These are phyloP conservation scores for Drosophila tripunctata DNA, from an alignment of 2,888 invertebrate genomes.

Conservation along the genomic window DNA sequence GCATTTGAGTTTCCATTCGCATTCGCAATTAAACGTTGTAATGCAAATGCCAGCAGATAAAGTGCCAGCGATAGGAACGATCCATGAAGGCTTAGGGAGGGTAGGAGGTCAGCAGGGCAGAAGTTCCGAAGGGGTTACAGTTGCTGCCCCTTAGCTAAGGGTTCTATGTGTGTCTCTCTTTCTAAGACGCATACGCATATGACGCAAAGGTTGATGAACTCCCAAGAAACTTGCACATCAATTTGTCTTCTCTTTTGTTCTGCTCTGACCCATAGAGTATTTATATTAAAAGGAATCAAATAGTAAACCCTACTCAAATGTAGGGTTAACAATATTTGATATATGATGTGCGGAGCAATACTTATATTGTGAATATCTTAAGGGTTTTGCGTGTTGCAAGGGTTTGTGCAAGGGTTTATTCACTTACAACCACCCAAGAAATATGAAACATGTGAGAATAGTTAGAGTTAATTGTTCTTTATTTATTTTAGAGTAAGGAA, in stretches of 20 bases:
- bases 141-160: slow-evolving; percentile 29
- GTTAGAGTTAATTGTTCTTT: not conserved
- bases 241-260: slow-evolving; percentile 31
- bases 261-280: not conserved
- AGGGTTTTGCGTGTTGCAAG: not conserved
- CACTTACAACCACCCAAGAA: not conserved
- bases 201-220: slow-evolving; percentile 41
- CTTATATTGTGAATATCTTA: not conserved
- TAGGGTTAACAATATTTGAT: slow-evolving; percentile 13
- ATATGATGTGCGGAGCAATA: slow-evolving; percentile 11
- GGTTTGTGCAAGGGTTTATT: slow-evolving; percentile 7
- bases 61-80: slow-evolving; percentile 45
- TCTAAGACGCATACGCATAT: slow-evolving; percentile 20
- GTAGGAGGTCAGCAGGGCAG: slow-evolving; percentile 6
- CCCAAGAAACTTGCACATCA: slow-evolving; percentile 18
- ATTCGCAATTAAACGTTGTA: slow-evolving; percentile 63
- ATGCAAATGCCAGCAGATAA: slow-evolving; percentile 71
- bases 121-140: slow-evolving; percentile 2
- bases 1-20: slow-evolving; percentile 5
- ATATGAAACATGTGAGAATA: slow-evolving; percentile 12
- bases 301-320: slow-evolving; percentile 24
- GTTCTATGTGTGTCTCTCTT: slow-evolving; percentile 20
- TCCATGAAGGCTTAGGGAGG: not conserved
- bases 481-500: not conserved
- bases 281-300: slow-evolving; percentile 5